Percentiles rank a stretch among this genome's conserved stretches.
Conservation (phyloP, 2,113 vertebrate genomes). For the Ivindomyrus marchei region DNA sequence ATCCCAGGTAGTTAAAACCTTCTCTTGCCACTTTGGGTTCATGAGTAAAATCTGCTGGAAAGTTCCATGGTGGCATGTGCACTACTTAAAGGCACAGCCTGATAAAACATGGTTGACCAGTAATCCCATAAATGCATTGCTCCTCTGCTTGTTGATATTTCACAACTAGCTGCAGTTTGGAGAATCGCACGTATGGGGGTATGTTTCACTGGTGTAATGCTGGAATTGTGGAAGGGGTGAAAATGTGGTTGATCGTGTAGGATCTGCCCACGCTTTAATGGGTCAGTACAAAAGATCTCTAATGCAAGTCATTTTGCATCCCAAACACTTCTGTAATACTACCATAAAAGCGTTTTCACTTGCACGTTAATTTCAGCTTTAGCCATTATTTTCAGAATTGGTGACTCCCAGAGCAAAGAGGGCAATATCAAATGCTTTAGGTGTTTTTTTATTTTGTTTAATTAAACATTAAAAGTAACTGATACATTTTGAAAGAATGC, state of each 20-base stretch:
- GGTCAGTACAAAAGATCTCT: not conserved
- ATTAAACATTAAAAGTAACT: slow-evolving; percentile 31
- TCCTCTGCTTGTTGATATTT: not conserved
- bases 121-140: not conserved
- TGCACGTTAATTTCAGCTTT: not conserved
- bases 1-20: not conserved
- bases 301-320: not conserved
- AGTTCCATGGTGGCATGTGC: not conserved
- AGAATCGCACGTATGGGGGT: not conserved
- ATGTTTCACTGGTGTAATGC: not conserved
- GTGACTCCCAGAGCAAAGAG: slow-evolving; percentile 23
- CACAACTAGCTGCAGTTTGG: not conserved
- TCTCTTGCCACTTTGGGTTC: not conserved
- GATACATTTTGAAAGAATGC: slow-evolving; percentile 31
- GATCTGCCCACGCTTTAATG: not conserved
- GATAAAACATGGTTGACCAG: not conserved
- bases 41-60: not conserved
- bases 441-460: slow-evolving; percentile 25
- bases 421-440: slow-evolving; percentile 44
- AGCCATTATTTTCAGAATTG: slow-evolving; percentile 49
- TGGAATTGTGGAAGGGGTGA: not conserved
- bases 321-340: not conserved
- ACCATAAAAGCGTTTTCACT: not conserved
- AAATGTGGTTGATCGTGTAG: not conserved
- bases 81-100: not conserved